Evolutionary conservation across 2,797 vertebrate species (phyloP).

Genomic region (Margarornis squamiger): DNA sequence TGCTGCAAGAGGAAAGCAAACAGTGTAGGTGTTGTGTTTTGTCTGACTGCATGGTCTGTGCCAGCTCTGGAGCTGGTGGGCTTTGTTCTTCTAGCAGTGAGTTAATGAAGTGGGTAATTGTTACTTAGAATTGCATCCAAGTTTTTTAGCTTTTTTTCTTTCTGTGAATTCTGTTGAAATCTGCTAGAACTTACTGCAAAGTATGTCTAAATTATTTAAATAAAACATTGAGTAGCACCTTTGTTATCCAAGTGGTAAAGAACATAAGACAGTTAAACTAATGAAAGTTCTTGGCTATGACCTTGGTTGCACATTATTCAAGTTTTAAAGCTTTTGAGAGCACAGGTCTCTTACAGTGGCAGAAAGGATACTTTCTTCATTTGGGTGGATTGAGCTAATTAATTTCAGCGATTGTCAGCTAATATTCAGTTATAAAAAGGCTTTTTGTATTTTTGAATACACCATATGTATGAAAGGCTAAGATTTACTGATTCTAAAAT

Average conservation of each 20-base stretch:
- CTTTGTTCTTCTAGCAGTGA: background rate
- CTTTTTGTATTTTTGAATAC: background rate
- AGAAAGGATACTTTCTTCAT: background rate
- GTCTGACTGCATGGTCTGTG: background rate
- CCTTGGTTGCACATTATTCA: background rate
- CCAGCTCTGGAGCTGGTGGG: background rate
- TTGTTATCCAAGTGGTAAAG: background rate
- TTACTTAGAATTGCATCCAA: background rate
- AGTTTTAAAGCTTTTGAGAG: background rate
- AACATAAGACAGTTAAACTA: background rate
- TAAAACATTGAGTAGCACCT: background rate
- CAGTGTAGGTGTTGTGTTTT: accelerated
- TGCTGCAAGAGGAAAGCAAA: background rate
- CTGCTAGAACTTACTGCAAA: background rate
- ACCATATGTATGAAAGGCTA: background rate
- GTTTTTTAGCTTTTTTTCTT: background rate
- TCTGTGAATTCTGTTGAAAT: background rate
- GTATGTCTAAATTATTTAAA: background rate
- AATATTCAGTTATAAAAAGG: background rate
- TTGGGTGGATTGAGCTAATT: background rate
- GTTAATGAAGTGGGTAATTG: background rate
- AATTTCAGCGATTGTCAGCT: background rate
- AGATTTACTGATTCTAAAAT: background rate
- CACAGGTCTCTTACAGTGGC: background rate
- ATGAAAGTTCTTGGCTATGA: background rate